Percentiles rank a stretch among this genome's conserved stretches.
phyloP scores from a whole-genome alignment of 2,113 vertebrate genomes.

The Rhynchomys soricoides region DNA sequence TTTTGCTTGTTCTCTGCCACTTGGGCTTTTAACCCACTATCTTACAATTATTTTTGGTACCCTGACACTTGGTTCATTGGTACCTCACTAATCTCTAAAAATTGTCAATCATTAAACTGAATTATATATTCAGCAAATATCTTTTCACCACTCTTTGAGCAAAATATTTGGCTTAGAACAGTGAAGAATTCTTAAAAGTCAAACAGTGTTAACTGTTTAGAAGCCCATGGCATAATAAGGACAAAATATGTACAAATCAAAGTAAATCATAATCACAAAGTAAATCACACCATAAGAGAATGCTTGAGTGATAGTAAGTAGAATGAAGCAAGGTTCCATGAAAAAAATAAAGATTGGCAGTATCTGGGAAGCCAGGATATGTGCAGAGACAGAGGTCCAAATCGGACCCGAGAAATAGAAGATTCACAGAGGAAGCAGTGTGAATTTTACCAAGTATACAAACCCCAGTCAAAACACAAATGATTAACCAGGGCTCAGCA shows the following conservation, averaged over 20 bases:
- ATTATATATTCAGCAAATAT: conserved; percentile 18
- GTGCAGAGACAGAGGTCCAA: neutral
- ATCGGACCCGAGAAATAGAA: neutral
- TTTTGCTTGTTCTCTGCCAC: neutral
- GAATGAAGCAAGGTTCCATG: neutral
- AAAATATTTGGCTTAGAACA: neutral
- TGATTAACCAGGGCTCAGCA: neutral
- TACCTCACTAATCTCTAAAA: neutral
- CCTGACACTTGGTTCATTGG: neutral
- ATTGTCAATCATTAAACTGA: neutral
- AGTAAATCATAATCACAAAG: neutral
- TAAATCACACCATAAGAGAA: neutral
- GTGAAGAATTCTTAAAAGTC: neutral
- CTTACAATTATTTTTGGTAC: neutral
- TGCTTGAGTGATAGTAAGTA: neutral
- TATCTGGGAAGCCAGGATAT: neutral
- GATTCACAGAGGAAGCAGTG: neutral
- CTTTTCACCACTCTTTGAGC: neutral
- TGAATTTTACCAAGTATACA: neutral
- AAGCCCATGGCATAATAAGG: neutral
- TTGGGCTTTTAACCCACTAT: neutral
- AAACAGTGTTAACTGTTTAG: neutral
- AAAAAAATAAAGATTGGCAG: neutral
- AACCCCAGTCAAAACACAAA: neutral
- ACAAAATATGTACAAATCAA: neutral